Conservation (phyloP, 2,113 vertebrate genomes). For the Chamaetylas fuelleborni region DNA sequence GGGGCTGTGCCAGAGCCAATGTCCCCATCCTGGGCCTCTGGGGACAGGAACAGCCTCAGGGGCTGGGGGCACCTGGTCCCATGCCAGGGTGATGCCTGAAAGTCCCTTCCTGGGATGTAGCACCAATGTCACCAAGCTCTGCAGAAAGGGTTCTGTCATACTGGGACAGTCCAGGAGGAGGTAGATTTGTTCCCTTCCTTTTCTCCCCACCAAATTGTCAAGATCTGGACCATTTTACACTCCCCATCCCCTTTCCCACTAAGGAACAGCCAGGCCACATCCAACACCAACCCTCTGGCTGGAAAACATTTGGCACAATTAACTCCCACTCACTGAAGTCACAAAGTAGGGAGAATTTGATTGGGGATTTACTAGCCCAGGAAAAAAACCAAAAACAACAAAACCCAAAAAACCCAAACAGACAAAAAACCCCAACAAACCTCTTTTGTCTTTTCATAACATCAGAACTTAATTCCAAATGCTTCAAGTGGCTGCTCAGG, state of each 20-base stretch:
- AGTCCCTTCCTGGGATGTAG: not conserved
- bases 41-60: not conserved
- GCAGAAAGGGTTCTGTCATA: not conserved
- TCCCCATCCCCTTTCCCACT: not conserved
- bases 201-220: not conserved
- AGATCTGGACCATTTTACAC: not conserved
- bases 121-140: fast-evolving
- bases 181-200: not conserved
- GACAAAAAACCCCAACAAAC: not conserved
- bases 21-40: not conserved
- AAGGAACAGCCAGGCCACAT: not conserved
- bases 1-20: not conserved
- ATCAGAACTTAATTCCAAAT: not conserved
- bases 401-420: not conserved
- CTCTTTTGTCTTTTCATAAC: not conserved
- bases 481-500: not conserved
- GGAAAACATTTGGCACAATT: fast-evolving
- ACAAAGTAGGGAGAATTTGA: fast-evolving
- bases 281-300: not conserved
- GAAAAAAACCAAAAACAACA: not conserved
- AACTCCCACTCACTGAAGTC: not conserved
- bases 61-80: fast-evolving
- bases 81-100: fast-evolving
- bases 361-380: not conserved
- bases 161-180: not conserved